Base-by-base conservation (phyloP, 2,888 invertebrate genomes). In the Alviniconcha strummeri region DNA sequence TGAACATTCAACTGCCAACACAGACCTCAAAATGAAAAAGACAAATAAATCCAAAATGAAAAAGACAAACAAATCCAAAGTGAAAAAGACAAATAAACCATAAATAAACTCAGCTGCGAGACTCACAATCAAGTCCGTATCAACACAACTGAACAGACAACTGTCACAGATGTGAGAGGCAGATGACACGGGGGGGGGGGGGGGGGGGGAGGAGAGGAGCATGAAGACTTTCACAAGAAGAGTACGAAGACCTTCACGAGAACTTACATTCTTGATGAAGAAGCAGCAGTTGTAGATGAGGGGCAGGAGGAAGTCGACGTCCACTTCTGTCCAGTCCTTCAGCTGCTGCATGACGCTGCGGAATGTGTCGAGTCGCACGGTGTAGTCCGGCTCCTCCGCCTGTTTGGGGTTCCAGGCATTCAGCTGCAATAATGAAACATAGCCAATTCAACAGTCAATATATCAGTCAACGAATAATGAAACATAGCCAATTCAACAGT, bases 331-430 rank as follows among this genome's bases (percentile, higher is more conserved):
- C 54, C 93, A 92, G 4, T 92, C 88, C 64, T 91, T 89, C n/a
- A 94, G 88, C 83, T 95, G 91, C 76, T 94, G 92, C 85, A 95
- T 95, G 72, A 98, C 95, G 89, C 95, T 94, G 89, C 95, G 96
- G 89, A 97, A 97, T 0, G 97, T 97, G 82, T 96, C 96, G 54
- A 98, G 94, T 89, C 99, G 95, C 89, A 95, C 95, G 85, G 97
- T 96, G 90, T 97, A 98, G 94, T 99, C 98, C 0, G 98, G 98
- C 92, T 99, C 98, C 89, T 98, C 98, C n/a, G 98, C 95, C 96
- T 97, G 97, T 87, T 96, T 96, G 76, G 95, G 95, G 93, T 98
- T 97, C 95, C 96, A 98, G 0, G 98, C 96, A 94, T 99, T 99
- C 89, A 98, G 95, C 92, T 96, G 89, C 9, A 36, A 60, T 13